phyloP scores from a whole-genome alignment of 2,888 invertebrate species.

The Endomychus coccineus region DNA sequence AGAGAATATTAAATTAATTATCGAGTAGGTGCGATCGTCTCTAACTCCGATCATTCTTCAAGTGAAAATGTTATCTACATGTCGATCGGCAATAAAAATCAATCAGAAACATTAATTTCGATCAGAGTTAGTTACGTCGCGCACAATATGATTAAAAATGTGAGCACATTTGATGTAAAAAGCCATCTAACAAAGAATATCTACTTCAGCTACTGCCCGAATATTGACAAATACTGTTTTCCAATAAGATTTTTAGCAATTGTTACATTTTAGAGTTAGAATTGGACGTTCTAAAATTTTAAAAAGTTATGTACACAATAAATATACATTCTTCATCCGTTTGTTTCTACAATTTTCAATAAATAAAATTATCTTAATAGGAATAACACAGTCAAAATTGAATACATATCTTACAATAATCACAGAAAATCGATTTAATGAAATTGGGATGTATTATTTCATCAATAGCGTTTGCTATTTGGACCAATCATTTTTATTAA shows the following conservation, averaged over 20 bases:
- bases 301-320: constrained; percentile 17
- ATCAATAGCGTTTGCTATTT: constrained; percentile 14
- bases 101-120: too few relatives aligned
- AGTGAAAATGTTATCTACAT: too few relatives aligned
- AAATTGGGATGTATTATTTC: constrained; percentile 14
- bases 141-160: too few relatives aligned
- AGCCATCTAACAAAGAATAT: constrained; percentile 36
- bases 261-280: constrained; percentile 12
- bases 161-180: constrained; percentile 31
- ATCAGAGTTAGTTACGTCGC: too few relatives aligned
- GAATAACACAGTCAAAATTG: constrained; percentile 34
- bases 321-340: constrained; percentile 13
- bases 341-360: constrained; percentile 24
- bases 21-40: too few relatives aligned
- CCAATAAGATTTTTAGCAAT: constrained; percentile 26
- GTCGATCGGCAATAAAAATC: too few relatives aligned
- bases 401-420: constrained; percentile 8
- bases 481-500: too few relatives aligned
- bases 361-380: constrained; percentile 23
- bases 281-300: constrained; percentile 21
- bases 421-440: constrained; percentile 11
- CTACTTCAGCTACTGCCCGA: constrained; percentile 13
- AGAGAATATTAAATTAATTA: too few relatives aligned
- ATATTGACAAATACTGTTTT: constrained; percentile 18
- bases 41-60: too few relatives aligned